These are phyloP conservation scores for Campoplex capitator DNA, from an alignment of 2,888 invertebrate species.

Conservation along the genomic window DNA sequence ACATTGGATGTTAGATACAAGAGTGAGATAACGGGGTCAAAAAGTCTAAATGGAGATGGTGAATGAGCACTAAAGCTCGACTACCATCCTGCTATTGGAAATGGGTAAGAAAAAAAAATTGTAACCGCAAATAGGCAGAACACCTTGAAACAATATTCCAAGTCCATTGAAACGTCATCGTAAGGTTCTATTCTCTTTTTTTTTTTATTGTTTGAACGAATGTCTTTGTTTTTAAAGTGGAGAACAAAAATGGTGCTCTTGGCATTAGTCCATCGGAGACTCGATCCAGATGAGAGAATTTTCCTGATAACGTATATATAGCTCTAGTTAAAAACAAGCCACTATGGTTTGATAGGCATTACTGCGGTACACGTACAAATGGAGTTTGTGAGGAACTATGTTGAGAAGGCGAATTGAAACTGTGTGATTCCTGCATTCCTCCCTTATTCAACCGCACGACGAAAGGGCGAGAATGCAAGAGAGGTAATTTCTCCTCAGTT, in stretches of 20 bases:
- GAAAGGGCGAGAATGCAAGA: conserved; percentile 14
- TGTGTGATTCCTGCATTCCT: conserved; percentile 54
- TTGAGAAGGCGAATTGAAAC: conserved; percentile 41
- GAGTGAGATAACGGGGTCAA: conserved; percentile 27
- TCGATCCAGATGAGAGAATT: conserved; percentile 1
- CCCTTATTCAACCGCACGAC: conserved; percentile 5
- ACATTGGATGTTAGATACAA: conserved; percentile 44
- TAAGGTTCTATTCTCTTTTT: not conserved
- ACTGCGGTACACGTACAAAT: not conserved
- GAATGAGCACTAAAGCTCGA: not conserved
- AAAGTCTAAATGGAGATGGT: conserved; percentile 20
- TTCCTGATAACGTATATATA: conserved; percentile 5
- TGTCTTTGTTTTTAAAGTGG: conserved; percentile 34
- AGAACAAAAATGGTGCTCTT: conserved; percentile 1
- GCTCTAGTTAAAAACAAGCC: conserved; percentile 41
- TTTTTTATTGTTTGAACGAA: not conserved
- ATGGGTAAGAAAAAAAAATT: not conserved
- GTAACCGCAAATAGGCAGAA: not conserved
- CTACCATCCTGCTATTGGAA: not conserved
- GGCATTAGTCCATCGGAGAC: conserved; percentile 14
- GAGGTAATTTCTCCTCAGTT: conserved; percentile 50
- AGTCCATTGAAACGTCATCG: not conserved
- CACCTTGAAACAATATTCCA: conserved; percentile 20
- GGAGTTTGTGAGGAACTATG: conserved; percentile 3
- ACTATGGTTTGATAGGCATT: conserved; percentile 52